Evolutionary conservation across 1,140 invertebrate genomes (phyloP), one percentile per base, ranked within the genome.

Genomic region (Geopemphigus sp.): DNA sequence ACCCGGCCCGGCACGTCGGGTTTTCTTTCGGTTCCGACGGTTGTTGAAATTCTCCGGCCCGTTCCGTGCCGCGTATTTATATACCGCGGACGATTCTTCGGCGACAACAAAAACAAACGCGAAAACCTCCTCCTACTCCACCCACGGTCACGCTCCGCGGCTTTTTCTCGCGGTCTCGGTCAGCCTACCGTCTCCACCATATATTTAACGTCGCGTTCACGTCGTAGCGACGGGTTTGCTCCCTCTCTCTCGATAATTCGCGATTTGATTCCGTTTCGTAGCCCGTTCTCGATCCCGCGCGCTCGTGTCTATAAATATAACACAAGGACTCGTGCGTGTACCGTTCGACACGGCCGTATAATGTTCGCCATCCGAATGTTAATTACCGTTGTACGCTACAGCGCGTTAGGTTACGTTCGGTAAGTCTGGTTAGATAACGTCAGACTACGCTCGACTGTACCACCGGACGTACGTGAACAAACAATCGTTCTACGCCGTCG

Each of bases 141-240:
- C n/a, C n/a, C n/a, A 39, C 32, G 8, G 73, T 76, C 73, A 76
- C 73, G 73, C 32, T 76, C 57, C 29, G 22, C 56, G 56, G 22
- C 22, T 59, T 61, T 56, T 76, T 8, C 32, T 39, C 32, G 32
- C 39, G 56, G 73, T 76, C 73, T 76, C 73, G 73, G 73, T 76
- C 73, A 76, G 73, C 56, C n/a, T 61, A 76, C 73, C 73, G 59
- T 32, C 54, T 17, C 32, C 32, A 66, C 22, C n/a, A n/a, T n/a
- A n/a, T n/a, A n/a, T n/a, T n/a, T n/a, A n/a, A n/a, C n/a, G n/a
- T n/a, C n/a, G n/a, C n/a, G n/a, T n/a, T n/a, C n/a, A n/a, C n/a
- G n/a, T n/a, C n/a, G n/a, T n/a, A n/a, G n/a, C n/a, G n/a, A n/a
- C n/a, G n/a, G n/a, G n/a, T n/a, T n/a, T n/a, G n/a, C n/a, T n/a